Percentiles rank a stretch among this genome's conserved stretches.
Conservation (phyloP, 2,113 vertebrate genomes). For the Anas platyrhynchos region DNA sequence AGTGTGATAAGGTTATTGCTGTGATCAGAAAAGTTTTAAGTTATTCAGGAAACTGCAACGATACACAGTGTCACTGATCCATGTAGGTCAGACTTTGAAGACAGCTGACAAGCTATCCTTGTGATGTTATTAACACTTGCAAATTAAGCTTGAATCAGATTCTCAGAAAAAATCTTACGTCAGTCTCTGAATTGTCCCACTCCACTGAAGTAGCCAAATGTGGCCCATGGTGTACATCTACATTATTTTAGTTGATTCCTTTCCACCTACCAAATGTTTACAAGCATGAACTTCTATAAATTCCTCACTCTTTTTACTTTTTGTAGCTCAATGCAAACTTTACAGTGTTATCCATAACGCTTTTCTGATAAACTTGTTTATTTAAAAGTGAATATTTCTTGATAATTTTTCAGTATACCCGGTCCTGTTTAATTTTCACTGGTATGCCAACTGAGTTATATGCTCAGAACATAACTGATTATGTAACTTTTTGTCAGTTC, state of each 20-base stretch:
- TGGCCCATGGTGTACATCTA: not conserved
- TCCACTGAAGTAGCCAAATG: not conserved
- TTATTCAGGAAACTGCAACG: not conserved
- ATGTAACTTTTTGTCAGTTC: fast-evolving
- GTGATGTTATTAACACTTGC: not conserved
- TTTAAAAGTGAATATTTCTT: not conserved
- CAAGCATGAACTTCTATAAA: not conserved
- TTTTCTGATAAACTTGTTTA: not conserved
- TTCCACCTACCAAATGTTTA: not conserved
- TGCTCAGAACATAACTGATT: fast-evolving
- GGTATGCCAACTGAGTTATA: fast-evolving
- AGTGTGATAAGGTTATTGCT: fast-evolving
- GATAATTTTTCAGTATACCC: not conserved
- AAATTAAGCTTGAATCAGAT: not conserved
- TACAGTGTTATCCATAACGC: not conserved
- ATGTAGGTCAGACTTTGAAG: not conserved
- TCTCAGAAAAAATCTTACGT: not conserved
- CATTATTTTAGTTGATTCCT: not conserved
- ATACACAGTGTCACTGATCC: not conserved
- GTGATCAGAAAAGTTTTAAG: too few relatives aligned
- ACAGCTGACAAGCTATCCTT: not conserved
- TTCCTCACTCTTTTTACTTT: not conserved
- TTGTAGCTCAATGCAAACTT: not conserved
- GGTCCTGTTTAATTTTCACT: not conserved
- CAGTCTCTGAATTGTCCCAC: not conserved